Percentiles rank a stretch among this genome's conserved stretches.
Evolutionary conservation across 2,888 invertebrate genomes (phyloP).

Genomic region (Lamproptera curius): DNA sequence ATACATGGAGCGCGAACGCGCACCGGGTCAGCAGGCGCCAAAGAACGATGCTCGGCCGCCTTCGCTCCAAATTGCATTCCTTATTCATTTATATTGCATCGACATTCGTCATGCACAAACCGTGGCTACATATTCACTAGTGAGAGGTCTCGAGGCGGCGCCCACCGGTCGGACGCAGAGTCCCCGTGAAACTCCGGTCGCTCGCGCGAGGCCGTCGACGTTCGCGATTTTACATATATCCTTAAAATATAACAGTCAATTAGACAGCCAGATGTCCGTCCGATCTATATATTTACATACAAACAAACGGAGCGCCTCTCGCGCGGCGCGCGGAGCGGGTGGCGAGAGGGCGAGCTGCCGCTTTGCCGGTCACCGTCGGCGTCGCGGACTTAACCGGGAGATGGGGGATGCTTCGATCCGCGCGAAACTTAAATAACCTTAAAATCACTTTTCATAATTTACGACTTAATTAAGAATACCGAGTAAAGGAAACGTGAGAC

Average conservation of each 20-base stretch:
- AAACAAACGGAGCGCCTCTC: conserved; percentile 54
- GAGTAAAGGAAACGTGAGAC: conserved; percentile 49
- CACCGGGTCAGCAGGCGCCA: conserved; percentile 44
- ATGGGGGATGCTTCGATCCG: conserved; percentile 42
- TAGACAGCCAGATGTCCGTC: conserved; percentile 62
- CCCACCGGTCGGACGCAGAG: conserved; percentile 52
- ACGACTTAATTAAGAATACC: conserved; percentile 70
- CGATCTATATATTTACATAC: conserved; percentile 68
- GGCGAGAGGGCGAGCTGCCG: conserved; percentile 33
- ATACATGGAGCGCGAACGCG: conserved; percentile 67
- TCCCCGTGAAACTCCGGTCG: conserved; percentile 47
- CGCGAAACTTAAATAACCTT: conserved; percentile 52
- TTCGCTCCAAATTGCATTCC: conserved; percentile 68
- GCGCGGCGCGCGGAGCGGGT: conserved; percentile 25
- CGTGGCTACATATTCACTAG: conserved; percentile 75
- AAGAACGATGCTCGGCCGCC: conserved; percentile 45
- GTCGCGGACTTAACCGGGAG: conserved; percentile 29
- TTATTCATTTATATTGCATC: conserved; percentile 71
- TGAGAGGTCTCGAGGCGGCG: conserved; percentile 73
- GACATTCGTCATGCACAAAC: conserved; percentile 62
- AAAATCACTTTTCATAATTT: conserved; percentile 72
- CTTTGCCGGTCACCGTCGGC: conserved; percentile 31
- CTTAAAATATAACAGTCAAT: conserved; percentile 68
- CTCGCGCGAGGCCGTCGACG: conserved; percentile 53
- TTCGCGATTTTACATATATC: conserved; percentile 67